phyloP scores from a whole-genome alignment of 2,113 vertebrate species.

The Crocuta crocuta region DNA sequence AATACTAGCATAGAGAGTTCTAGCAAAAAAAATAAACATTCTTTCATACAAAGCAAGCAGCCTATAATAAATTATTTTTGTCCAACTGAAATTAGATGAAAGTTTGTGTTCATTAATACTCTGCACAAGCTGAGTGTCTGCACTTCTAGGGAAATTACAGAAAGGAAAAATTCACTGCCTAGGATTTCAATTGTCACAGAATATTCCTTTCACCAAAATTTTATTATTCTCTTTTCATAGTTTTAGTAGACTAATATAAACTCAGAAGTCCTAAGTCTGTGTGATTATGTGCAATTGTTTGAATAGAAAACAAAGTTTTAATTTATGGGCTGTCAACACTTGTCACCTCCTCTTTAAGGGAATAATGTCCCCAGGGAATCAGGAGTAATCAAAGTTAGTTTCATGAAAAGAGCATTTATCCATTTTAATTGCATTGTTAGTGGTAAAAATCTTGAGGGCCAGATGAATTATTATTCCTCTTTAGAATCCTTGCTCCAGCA shows the following conservation, averaged over 20 bases:
- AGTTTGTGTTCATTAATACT: slow-evolving; percentile 2
- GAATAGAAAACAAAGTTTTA: slow-evolving; percentile 47
- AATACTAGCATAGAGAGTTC: not conserved
- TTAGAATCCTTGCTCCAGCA: not conserved
- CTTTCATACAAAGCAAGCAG: not conserved
- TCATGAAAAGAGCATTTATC: not conserved
- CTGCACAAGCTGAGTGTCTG: not conserved
- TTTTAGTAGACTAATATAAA: not conserved
- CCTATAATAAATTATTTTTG: not conserved
- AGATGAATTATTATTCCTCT: not conserved
- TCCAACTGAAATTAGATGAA: not conserved
- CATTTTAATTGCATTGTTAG: not conserved
- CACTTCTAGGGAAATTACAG: not conserved
- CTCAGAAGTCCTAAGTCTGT: not conserved
- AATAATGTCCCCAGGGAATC: not conserved
- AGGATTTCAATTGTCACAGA: not conserved
- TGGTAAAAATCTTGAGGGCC: not conserved
- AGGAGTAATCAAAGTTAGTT: not conserved
- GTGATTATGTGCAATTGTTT: not conserved
- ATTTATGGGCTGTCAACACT: not conserved
- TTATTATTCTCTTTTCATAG: not conserved
- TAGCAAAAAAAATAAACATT: not conserved
- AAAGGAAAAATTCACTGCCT: not conserved
- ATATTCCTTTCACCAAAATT: not conserved
- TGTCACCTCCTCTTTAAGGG: not conserved